Percentiles rank a stretch among this genome's conserved stretches.
Conservation (phyloP, 2,888 invertebrate genomes). For the Panzeria rudis region DNA sequence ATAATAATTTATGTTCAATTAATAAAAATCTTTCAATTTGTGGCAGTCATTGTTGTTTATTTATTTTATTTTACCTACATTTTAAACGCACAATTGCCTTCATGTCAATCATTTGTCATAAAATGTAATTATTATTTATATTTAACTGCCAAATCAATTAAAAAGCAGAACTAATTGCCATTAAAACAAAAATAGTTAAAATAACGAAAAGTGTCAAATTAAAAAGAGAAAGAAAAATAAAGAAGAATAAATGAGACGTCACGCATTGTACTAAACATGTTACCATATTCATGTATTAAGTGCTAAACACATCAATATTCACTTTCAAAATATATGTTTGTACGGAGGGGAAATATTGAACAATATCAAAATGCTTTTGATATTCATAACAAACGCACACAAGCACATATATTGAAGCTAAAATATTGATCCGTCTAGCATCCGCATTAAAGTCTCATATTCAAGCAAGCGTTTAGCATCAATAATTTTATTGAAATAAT, state of each 20-base stretch:
- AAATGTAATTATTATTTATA: slow-evolving; percentile 57
- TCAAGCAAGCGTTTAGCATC: no score
- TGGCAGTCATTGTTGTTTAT: slow-evolving; percentile 45
- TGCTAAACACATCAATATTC: no score
- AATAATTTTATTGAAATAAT: no score
- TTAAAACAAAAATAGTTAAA: slow-evolving; percentile 32
- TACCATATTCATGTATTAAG: neutral
- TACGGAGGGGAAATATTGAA: no score
- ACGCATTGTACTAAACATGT: slow-evolving; percentile 27
- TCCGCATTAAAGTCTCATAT: no score
- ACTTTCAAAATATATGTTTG: no score
- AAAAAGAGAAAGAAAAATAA: neutral
- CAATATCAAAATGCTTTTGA: no score
- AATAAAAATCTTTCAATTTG: slow-evolving; percentile 8
- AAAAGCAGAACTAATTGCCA: slow-evolving; percentile 64
- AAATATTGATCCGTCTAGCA: no score
- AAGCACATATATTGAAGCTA: no score
- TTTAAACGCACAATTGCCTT: slow-evolving; percentile 4
- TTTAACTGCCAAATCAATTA: slow-evolving; percentile 65
- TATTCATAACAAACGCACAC: no score
- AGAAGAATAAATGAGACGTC: slow-evolving; percentile 29
- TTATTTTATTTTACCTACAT: slow-evolving; percentile 5
- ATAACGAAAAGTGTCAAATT: slow-evolving; percentile 34
- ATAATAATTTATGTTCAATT: neutral
- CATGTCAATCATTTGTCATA: slow-evolving; percentile 69